Conservation (phyloP, 2,888 invertebrate species). For the Dione juno region DNA sequence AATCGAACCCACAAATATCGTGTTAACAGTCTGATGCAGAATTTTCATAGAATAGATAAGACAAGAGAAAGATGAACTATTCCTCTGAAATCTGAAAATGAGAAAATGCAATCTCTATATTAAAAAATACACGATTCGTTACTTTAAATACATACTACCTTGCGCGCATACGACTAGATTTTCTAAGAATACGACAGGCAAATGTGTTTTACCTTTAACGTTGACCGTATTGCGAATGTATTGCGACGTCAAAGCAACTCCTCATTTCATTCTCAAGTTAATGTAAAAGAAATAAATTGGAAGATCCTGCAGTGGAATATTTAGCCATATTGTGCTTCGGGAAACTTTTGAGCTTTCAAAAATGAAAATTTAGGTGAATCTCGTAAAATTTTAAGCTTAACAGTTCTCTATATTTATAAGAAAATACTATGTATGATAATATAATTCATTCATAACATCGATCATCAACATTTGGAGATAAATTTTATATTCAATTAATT, state of each 20-base stretch:
- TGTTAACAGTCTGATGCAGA: no score
- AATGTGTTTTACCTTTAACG: conserved; percentile 36
- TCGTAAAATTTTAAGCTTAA: no score
- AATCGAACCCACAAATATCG: no score
- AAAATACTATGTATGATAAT: background rate
- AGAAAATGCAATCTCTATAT: conserved; percentile 5
- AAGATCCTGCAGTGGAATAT: background rate
- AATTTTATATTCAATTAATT: no score
- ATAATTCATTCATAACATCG: no score
- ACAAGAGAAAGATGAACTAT: no score
- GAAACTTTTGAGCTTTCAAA: background rate
- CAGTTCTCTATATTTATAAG: background rate
- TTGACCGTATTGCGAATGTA: conserved; percentile 37
- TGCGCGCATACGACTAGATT: background rate
- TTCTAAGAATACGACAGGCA: conserved; percentile 30
- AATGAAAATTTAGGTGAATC: no score
- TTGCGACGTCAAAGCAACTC: conserved; percentile 32
- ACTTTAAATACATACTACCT: background rate
- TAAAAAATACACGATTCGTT: background rate
- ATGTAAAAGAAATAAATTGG: conserved; percentile 13
- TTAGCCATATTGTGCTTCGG: background rate
- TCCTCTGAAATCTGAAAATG: background rate
- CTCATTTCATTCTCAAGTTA: conserved; percentile 12
- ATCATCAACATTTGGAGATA: no score
- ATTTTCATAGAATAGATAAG: no score